Evolutionary conservation across 2,888 invertebrate species (phyloP).

Genomic region (Sesia bembeciformis): DNA sequence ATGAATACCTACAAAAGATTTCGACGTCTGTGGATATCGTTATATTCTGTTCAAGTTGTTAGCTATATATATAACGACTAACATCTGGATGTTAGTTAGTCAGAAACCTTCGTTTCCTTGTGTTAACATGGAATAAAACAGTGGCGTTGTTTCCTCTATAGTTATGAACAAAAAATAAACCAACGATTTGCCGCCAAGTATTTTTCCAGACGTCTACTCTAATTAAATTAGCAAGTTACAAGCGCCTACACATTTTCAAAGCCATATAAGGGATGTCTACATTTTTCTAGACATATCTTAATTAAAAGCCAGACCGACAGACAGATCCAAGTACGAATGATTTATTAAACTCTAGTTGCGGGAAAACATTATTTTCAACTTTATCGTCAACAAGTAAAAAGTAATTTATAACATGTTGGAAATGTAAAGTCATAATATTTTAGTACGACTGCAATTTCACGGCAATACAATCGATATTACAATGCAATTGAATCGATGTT

Average conservation of each 20-base stretch:
- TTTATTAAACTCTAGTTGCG: not conserved
- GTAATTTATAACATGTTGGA: slow-evolving; percentile 7
- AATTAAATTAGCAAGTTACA: not conserved
- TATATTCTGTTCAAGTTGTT: too few relatives aligned
- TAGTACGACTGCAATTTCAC: slow-evolving; percentile 16
- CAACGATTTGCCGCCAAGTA: too few relatives aligned
- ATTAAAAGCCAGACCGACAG: not conserved
- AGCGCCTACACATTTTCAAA: not conserved
- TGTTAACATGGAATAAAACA: too few relatives aligned
- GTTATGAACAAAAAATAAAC: too few relatives aligned
- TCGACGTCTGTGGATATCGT: too few relatives aligned
- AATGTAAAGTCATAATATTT: slow-evolving; percentile 9
- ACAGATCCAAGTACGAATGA: not conserved
- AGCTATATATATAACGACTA: too few relatives aligned
- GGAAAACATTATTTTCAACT: not conserved
- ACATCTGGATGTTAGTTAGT: too few relatives aligned
- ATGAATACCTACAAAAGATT: too few relatives aligned
- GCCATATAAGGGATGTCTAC: not conserved
- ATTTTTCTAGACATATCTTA: not conserved
- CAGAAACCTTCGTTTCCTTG: too few relatives aligned
- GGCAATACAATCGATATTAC: slow-evolving; percentile 5
- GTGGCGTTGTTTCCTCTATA: too few relatives aligned
- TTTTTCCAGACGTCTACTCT: not conserved
- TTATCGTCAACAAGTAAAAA: slow-evolving; percentile 12
- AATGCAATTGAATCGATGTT: slow-evolving; percentile 11